Base-by-base conservation (phyloP, 2,797 vertebrate species). In the Enteromius mattozi region DNA sequence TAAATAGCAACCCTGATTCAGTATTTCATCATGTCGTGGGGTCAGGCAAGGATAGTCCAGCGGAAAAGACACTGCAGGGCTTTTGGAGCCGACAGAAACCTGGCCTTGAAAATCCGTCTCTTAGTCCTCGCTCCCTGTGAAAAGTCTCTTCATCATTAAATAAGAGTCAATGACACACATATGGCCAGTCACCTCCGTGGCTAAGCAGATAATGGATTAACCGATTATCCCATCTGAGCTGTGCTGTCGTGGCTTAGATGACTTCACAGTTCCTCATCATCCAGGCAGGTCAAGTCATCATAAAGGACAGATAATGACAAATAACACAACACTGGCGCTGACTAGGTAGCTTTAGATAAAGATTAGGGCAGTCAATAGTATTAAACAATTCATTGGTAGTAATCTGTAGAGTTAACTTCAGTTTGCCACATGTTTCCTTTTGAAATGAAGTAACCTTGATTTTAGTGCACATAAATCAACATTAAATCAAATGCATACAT, bases 181-280 rank as follows among this genome's bases (percentile, higher is more conserved):
- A 76, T 69, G 45, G 87, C 70, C 65, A 82, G 88, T 85, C 91
- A 93, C 91, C 90, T 93, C 89, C 90, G 87, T 86, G 87, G 91
- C 91, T 90, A 90, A 91, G 88, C 88, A 93, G 92, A 93, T 94
- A 93, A 92, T 91, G 91, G 92, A 92, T 93, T 92, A 94, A 88
- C 74, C 78, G 89, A 89, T 94, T 93, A 93, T 94, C 92, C 91
- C 90, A 90, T 93, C 93, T 91, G 91, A 92, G 91, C 87, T 87
- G 86, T 86, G 91, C 91, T 91, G 90, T 90, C 90, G 91, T 87
- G 51, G 90, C 84, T 93, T 88, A 90, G 87, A 92, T 89, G 86
- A 91, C 91, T 94, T 93, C 90, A 90, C 91, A 91, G 89, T 35
- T 80, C 76, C 21, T 80, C 83, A 80, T 80, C 83, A 82, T 81